These are phyloP conservation scores for Ormia ochracea DNA, from an alignment of 2,888 invertebrate genomes.

Conservation along the genomic window DNA sequence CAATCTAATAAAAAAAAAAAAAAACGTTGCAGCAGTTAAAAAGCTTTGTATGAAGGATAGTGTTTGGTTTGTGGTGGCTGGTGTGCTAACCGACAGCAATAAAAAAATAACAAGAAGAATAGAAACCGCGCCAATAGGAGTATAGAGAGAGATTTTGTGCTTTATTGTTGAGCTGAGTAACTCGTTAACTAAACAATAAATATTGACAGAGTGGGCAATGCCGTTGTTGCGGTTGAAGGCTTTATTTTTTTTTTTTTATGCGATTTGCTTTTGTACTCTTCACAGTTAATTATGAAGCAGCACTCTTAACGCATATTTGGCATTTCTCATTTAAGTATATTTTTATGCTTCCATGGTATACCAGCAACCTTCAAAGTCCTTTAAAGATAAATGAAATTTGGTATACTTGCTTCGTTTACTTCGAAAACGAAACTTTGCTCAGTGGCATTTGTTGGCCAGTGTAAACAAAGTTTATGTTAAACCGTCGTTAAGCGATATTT, in stretches of 20 bases:
- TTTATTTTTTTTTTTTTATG: constrained; percentile 18
- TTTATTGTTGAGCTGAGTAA: constrained; percentile 46
- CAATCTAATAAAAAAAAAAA: neutral
- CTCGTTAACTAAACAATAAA: constrained; percentile 54
- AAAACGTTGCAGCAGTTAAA: constrained; percentile 6
- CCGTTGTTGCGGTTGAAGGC: constrained; percentile 1
- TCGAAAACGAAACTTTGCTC: too few relatives aligned
- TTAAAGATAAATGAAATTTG: too few relatives aligned
- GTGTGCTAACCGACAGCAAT: neutral
- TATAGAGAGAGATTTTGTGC: constrained; percentile 13
- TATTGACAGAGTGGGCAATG: constrained; percentile 26
- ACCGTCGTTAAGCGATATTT: too few relatives aligned
- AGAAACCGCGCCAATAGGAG: constrained; percentile 10
- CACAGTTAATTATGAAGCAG: neutral
- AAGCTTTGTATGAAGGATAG: neutral
- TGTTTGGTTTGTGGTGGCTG: neutral
- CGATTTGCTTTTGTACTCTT: neutral
- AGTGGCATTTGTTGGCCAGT: too few relatives aligned
- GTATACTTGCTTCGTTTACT: too few relatives aligned
- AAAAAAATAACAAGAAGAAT: neutral
- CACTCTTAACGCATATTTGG: too few relatives aligned
- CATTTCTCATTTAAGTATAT: too few relatives aligned
- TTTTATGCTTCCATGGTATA: too few relatives aligned
- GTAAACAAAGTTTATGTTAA: too few relatives aligned
- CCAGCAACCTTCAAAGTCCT: too few relatives aligned